Evolutionary conservation across 2,888 invertebrate species (phyloP).

Genomic region (Nomada fucata): DNA sequence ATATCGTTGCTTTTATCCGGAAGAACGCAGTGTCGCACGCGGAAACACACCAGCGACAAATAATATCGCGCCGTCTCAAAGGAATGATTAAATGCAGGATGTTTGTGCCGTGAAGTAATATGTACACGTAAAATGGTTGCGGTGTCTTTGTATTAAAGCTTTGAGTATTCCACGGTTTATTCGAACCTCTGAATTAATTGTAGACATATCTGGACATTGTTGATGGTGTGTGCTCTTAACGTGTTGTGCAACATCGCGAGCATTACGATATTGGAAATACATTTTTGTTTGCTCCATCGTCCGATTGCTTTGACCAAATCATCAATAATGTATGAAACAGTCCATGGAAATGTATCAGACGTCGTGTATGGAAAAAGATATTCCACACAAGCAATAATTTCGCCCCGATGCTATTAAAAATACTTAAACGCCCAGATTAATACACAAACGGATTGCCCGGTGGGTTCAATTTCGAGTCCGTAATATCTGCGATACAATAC

Average conservation of each 20-base stretch:
- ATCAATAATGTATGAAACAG: neutral
- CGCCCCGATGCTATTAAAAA: too few relatives aligned
- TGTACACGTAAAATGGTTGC: slow-evolving; percentile 33
- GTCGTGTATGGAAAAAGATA: too few relatives aligned
- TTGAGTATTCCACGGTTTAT: slow-evolving; percentile 19
- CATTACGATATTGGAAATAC: neutral
- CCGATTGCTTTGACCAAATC: neutral
- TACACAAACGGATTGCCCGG: too few relatives aligned
- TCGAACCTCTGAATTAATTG: slow-evolving; percentile 12
- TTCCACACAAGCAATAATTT: too few relatives aligned
- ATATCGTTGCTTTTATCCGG: neutral
- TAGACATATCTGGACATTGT: neutral
- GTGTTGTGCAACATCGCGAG: neutral
- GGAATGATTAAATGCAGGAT: slow-evolving; percentile 43
- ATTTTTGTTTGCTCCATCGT: neutral
- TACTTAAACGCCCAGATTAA: too few relatives aligned
- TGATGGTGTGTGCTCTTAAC: neutral
- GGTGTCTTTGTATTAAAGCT: slow-evolving; percentile 23
- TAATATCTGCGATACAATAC: neutral
- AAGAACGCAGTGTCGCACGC: neutral
- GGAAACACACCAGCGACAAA: slow-evolving; percentile 35
- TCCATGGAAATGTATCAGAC: too few relatives aligned
- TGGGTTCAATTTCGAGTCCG: neutral
- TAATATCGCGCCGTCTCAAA: slow-evolving; percentile 47
- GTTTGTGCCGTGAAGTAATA: slow-evolving; percentile 40